Conservation (phyloP, 2,888 invertebrate species). For the Gibbula magus region DNA sequence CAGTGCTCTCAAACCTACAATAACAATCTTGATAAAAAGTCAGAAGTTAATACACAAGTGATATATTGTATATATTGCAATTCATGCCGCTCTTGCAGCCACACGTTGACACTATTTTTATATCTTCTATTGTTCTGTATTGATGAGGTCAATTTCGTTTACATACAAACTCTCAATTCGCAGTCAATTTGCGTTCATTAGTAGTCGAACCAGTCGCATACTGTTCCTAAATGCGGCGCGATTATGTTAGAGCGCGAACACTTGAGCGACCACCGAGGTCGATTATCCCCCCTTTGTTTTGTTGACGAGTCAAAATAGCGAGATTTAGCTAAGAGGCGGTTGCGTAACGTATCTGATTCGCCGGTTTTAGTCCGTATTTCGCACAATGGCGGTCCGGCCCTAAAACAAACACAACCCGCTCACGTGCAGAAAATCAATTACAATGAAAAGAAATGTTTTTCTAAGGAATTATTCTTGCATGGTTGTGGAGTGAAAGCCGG, state of each 20-base stretch:
- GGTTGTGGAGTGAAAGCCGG: no score
- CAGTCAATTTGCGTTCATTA: background rate
- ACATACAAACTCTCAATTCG: conserved; percentile 6
- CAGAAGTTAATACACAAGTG: no score
- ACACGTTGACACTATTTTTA: no score
- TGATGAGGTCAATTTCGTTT: background rate
- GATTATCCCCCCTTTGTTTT: conserved; percentile 11
- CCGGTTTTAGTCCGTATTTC: background rate
- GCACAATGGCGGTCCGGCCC: background rate
- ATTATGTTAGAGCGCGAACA: background rate
- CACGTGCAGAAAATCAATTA: conserved; percentile 11
- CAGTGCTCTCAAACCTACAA: no score
- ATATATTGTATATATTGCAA: no score
- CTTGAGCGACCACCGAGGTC: background rate
- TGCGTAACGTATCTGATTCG: background rate
- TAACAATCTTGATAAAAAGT: no score
- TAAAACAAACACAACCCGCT: conserved; percentile 6
- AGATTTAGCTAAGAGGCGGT: background rate
- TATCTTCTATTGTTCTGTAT: no score
- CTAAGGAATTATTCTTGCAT: background rate
- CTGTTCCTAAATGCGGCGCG: no score
- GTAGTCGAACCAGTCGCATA: background rate
- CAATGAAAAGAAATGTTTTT: background rate
- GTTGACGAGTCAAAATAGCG: background rate
- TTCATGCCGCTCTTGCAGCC: no score